Evolutionary conservation across 1,140 invertebrate species (phyloP), one percentile per base, ranked within the genome.

Genomic region (Drosophila guanche): DNA sequence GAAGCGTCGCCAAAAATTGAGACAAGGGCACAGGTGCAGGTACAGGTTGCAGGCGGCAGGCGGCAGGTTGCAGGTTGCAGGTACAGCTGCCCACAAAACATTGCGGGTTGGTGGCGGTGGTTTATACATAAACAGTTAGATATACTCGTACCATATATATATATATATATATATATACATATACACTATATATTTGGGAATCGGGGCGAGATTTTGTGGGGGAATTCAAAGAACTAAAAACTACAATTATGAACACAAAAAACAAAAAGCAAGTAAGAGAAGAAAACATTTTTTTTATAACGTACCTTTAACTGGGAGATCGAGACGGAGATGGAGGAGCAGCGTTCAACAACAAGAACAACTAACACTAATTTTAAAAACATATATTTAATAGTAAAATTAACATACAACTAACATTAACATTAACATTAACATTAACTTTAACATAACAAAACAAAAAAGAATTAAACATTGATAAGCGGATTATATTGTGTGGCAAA

Each of bases 321-420:
- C 69, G 65, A 29, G 40, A 46, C 56, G 63, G 22, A 41, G 41
- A 69, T 20, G 16, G 16, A 0, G 63, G 22, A 41, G 41, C 65
- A 47, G 60, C 63, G 37, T 61, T 54, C 42, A 25, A 29, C 40
- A 55, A 47, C 52, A 63, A 52, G 16, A 43, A 54, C 61, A 79
- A 84, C 76, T 84, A 84, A 84, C 76, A 85, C 74, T 84, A 84
- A 85, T 79, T 81, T 81, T 83, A 81, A 83, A 83, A 73, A 37
- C 53, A 77, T 77, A 81, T 63, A 83, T 77, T 74, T 73, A 85
- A 85, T 73, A 70, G 77, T 85, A 79, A 79, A 79, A 73, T 85
- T 85, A 79, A 73, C 25, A 54, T n/a, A 46, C 63, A 68, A 27
- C 20, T 76, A 79, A 76, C 54, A 84, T 83, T 79, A 68, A 71